Percentiles rank a stretch among this genome's conserved stretches.
Evolutionary conservation across 2,888 invertebrate species (phyloP).

Genomic region (Neuroscelio doddi): DNA sequence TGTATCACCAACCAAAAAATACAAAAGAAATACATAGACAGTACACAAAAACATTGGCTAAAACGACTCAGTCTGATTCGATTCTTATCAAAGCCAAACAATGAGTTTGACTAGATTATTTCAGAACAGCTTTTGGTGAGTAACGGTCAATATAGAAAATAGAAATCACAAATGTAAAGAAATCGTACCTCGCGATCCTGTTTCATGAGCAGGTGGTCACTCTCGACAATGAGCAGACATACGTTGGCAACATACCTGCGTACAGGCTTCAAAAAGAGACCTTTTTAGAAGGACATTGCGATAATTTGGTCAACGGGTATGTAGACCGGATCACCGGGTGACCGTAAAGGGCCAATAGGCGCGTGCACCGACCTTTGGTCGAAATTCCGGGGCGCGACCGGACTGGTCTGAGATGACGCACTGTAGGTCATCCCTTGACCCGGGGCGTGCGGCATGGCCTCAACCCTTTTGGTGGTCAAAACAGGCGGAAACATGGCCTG

Average conservation of each 20-base stretch:
- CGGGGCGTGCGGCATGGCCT: slow-evolving; percentile 68
- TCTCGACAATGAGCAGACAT: slow-evolving; percentile 48
- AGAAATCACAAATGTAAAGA: slow-evolving; percentile 11
- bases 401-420: slow-evolving; percentile 50
- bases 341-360: slow-evolving; percentile 49
- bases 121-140: neutral
- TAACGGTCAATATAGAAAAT: slow-evolving; percentile 14
- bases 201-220: slow-evolving; percentile 58
- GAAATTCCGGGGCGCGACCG: slow-evolving; percentile 62
- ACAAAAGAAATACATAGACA: too few relatives aligned
- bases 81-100: slow-evolving; percentile 9
- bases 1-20: too few relatives aligned
- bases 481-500: slow-evolving; percentile 72
- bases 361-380: slow-evolving; percentile 52
- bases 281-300: slow-evolving; percentile 43
- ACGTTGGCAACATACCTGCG: slow-evolving; percentile 33
- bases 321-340: slow-evolving; percentile 42
- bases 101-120: slow-evolving; percentile 4
- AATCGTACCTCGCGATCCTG: slow-evolving; percentile 44
- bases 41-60: too few relatives aligned
- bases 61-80: slow-evolving; percentile 7
- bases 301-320: slow-evolving; percentile 60
- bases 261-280: slow-evolving; percentile 49
- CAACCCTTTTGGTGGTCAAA: slow-evolving; percentile 71
- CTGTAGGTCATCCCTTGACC: slow-evolving; percentile 65